Base-by-base conservation (phyloP, 2,888 invertebrate genomes). In the Chymomyza procnemis region DNA sequence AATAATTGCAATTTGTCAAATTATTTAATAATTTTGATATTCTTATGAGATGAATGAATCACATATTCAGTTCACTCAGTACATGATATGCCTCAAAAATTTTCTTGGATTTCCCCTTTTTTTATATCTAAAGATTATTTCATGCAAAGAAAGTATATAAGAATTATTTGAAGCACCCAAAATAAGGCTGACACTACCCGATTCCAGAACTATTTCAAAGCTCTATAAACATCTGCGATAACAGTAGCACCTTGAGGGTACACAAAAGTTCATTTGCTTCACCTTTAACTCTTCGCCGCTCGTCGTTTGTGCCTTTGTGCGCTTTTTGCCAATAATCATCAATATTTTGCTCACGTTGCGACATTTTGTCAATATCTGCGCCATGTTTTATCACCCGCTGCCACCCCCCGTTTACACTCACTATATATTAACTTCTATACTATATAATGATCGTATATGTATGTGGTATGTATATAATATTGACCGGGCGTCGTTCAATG, bases 321-420 rank as follows among this genome's bases (percentile, higher is more conserved):
- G 47, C 19, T 74, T 73, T 83, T 76, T 78, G 89, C 80, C 69
- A 85, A 82, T 67, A 76, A 80, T 88, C 85, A 89, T 88, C 84
- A 89, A 85, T 79, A 90, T 88, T 88, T 88, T 81, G 80, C 81
- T 77, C 90, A 90, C 89, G 89, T 89, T 89, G 88, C 88, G 89
- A 90, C 89, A 90, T 89, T 90, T 90, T 88, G 90, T 90, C 90
- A 89, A 90, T 88, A 90, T 89, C 89, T 88, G 85, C 83, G 84
- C 78, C 84, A 82, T 87, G 85, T 85, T 41, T 85, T 78, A 77
- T 68, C 76, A 74, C 54, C 64, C 67, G n/a, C 66, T 59, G 46
- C 59, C 59, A 22, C 26, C 41, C n/a, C 26, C 41, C n/a, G 34
- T 9, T 18, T 46, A 5, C 41, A 5, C 34, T 56, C 48, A 21